phyloP scores from a whole-genome alignment of 2,797 vertebrate species.

The Coreius guichenoti region DNA sequence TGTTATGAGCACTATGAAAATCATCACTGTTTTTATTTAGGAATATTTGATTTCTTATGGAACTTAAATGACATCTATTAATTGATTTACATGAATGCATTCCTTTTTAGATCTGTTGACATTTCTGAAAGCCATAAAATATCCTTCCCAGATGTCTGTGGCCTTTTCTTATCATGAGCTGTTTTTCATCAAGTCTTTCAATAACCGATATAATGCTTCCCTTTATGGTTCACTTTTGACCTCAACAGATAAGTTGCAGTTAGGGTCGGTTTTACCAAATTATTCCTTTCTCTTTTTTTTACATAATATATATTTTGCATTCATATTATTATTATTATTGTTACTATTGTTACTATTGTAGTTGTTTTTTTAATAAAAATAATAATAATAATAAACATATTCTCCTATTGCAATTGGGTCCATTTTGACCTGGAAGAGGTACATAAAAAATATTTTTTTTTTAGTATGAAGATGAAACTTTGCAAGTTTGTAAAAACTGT shows the following conservation, averaged over 20 bases:
- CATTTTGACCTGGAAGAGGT: too few relatives aligned
- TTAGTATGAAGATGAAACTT: too few relatives aligned
- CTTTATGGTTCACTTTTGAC: not conserved
- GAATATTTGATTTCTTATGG: not conserved
- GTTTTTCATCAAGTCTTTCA: not conserved
- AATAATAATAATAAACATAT: too few relatives aligned
- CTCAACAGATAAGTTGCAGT: too few relatives aligned
- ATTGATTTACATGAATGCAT: not conserved
- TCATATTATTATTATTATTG: too few relatives aligned
- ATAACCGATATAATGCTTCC: not conserved
- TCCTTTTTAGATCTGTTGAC: not conserved
- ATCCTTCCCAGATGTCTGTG: not conserved
- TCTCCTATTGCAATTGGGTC: too few relatives aligned
- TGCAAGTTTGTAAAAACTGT: too few relatives aligned
- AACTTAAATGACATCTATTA: not conserved
- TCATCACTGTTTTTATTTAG: not conserved
- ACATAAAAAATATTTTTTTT: too few relatives aligned
- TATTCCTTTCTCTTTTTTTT: not conserved
- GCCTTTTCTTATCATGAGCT: not conserved
- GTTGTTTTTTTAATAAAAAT: too few relatives aligned
- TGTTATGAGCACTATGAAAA: not conserved
- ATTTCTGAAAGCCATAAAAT: slow-evolving; percentile 15
- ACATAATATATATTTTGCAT: not conserved
- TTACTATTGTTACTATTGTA: not conserved
- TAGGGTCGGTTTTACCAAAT: not conserved